A percentile compares a stretch with the other conserved stretches of the same genome.
phyloP scores from a whole-genome alignment of 2,888 invertebrate species.

The Calameuta idolon region DNA sequence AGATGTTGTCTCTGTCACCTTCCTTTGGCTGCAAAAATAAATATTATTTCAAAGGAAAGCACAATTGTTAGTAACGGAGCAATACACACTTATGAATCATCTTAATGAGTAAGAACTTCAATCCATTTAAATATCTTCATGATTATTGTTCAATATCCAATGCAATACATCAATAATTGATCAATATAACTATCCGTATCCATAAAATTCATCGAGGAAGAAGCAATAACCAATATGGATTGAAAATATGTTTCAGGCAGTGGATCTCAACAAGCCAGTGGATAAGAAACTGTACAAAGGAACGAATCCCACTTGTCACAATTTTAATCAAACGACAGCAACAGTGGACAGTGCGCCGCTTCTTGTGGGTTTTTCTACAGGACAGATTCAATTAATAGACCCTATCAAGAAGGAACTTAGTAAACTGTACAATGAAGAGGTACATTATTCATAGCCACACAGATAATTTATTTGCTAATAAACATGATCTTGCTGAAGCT shows the following conservation, averaged over 20 bases:
- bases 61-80: not conserved
- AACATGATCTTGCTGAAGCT: not conserved
- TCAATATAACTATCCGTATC: not conserved
- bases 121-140: not conserved
- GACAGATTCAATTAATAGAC: constrained; percentile 97
- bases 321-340: constrained; percentile 91
- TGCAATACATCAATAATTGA: not conserved
- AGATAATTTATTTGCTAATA: not conserved
- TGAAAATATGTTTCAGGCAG: constrained; percentile 74
- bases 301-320: constrained; percentile 98
- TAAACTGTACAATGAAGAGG: constrained; percentile 98
- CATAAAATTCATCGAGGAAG: not conserved
- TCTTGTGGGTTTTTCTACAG: constrained; percentile 97
- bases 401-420: constrained; percentile 96
- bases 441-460: constrained; percentile 64
- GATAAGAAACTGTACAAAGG: constrained; percentile 99
- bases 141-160: not conserved
- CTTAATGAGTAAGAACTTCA: not conserved
- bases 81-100: not conserved
- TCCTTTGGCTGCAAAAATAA: no score
- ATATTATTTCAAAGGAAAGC: not conserved
- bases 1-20: not conserved
- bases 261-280: constrained; percentile 95
- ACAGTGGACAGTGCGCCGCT: constrained; percentile 87
- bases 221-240: not conserved